phyloP scores from a whole-genome alignment of 1,140 invertebrate genomes.

The Chironomus tepperi region DNA sequence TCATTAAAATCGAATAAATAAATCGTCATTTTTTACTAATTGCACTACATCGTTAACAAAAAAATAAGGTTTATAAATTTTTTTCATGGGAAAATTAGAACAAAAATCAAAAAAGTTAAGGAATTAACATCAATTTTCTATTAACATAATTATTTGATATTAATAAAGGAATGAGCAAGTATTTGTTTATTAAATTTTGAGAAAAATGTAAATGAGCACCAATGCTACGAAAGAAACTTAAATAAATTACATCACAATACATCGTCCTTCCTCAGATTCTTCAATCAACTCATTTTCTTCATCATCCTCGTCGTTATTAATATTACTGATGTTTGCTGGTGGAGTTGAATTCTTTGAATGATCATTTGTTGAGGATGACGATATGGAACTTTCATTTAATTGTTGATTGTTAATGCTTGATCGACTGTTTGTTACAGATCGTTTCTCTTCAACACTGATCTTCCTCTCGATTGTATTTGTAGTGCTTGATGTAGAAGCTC shows the following conservation, averaged over 20 bases:
- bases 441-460: conserved; percentile 11
- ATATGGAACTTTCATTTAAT: not conserved
- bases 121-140: not conserved
- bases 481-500: not conserved
- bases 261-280: not conserved
- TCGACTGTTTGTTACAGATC: conserved; percentile 9
- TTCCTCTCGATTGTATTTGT: not conserved
- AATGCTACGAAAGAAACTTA: no score
- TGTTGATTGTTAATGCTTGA: not conserved
- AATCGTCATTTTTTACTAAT: not conserved
- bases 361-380: not conserved
- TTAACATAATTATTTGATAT: not conserved
- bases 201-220: no score
- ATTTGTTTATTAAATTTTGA: not conserved
- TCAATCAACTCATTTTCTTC: not conserved
- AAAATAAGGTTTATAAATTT: not conserved
- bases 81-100: no score
- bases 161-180: conserved; percentile 11
- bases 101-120: not conserved
- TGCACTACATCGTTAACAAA: conserved; percentile 12
- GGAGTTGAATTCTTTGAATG: not conserved
- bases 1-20: conserved; percentile 2
- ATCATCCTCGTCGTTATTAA: not conserved
- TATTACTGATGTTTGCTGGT: not conserved
- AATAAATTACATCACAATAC: not conserved